A percentile compares a stretch with the other conserved stretches of the same genome.
These are phyloP conservation scores for Leptoteleia sp. DNA, from an alignment of 1,140 invertebrate species.

Conservation along the genomic window DNA sequence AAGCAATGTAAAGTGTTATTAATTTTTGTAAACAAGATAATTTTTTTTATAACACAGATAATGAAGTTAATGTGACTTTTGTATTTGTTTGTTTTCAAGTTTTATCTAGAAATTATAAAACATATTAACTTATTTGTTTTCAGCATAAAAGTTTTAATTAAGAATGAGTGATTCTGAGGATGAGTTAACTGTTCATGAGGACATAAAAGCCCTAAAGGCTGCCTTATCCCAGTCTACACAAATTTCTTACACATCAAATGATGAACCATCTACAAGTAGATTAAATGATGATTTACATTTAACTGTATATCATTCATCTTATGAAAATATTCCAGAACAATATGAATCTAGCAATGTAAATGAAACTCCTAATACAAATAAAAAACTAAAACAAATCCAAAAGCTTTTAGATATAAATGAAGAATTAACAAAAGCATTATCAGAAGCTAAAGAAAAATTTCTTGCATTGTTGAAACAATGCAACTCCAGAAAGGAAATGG, in stretches of 20 bases:
- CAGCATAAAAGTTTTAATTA: too few relatives aligned
- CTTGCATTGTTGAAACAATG: conserved; percentile 65
- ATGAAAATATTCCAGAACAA: neutral
- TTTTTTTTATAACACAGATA: too few relatives aligned
- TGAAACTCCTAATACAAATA: neutral
- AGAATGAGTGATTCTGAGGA: conserved; percentile 72
- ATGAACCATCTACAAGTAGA: conserved; percentile 36
- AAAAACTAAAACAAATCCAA: neutral
- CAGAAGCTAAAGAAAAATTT: conserved; percentile 60
- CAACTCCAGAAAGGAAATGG: conserved; percentile 49
- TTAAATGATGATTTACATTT: conserved; percentile 7
- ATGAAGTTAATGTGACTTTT: too few relatives aligned
- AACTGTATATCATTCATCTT: neutral
- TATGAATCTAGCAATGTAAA: neutral
- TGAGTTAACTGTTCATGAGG: conserved; percentile 71
- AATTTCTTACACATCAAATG: neutral
- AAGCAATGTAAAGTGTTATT: too few relatives aligned
- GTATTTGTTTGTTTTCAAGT: too few relatives aligned
- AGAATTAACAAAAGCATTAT: conserved; percentile 59
- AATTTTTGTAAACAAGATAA: too few relatives aligned
- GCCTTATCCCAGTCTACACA: conserved; percentile 48
- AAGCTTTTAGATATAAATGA: conserved; percentile 67
- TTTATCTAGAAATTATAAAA: too few relatives aligned
- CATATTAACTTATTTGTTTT: too few relatives aligned
- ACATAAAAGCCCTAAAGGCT: conserved; percentile 72